These are phyloP conservation scores for Sciurus carolinensis DNA, from an alignment of 2,797 vertebrate genomes.

Conservation along the genomic window DNA sequence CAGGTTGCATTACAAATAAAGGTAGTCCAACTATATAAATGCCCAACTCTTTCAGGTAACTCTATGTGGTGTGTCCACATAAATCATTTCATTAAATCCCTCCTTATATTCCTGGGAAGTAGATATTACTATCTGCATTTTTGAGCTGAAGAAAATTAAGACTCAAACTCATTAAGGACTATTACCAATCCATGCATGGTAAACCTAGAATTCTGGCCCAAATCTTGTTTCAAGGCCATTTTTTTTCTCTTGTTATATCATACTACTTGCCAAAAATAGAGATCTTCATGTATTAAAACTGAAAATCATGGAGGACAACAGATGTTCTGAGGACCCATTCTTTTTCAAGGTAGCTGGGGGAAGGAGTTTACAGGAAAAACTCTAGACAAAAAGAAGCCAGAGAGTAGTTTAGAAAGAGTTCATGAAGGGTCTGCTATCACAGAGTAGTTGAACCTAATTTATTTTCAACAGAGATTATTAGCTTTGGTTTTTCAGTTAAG, in stretches of 20 bases:
- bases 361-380: neutral
- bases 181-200: neutral
- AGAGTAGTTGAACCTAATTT: conserved; percentile 13
- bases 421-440: neutral
- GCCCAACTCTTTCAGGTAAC: neutral
- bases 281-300: neutral
- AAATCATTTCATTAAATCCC: neutral
- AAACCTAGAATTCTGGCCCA: neutral
- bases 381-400: neutral
- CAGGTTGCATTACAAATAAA: neutral
- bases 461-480: conserved; percentile 20
- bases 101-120: neutral
- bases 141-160: neutral
- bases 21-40: neutral
- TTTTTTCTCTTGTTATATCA: neutral
- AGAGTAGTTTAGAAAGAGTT: neutral
- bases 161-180: neutral
- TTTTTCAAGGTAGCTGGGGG: neutral
- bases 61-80: neutral
- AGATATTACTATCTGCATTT: neutral
- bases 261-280: neutral
- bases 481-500: neutral
- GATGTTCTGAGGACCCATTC: neutral
- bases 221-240: neutral
- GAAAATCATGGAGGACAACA: neutral